Conservation (phyloP, 2,113 vertebrate species). For the Mormyrus iriodes region DNA sequence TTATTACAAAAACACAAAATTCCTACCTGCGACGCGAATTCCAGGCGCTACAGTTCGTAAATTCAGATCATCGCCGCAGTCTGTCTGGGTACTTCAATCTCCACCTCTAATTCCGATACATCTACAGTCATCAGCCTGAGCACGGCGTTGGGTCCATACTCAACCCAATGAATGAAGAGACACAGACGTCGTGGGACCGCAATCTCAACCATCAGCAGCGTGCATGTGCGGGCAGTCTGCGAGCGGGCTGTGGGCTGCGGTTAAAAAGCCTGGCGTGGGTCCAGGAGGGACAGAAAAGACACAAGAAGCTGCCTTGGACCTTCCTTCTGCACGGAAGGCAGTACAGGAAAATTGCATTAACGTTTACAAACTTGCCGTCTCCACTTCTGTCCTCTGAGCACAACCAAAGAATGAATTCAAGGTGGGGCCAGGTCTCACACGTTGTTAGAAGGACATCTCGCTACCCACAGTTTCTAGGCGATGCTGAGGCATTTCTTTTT, state of each 20-base stretch:
- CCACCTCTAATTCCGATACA: slow-evolving; percentile 15
- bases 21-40: neutral
- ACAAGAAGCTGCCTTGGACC: neutral
- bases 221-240: neutral
- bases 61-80: neutral
- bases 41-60: neutral
- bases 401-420: neutral
- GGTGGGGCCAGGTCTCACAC: neutral
- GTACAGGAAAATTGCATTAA: neutral
- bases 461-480: neutral
- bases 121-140: neutral
- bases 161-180: slow-evolving; percentile 10
- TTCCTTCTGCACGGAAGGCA: neutral
- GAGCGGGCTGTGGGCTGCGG: neutral
- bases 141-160: neutral
- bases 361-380: neutral
- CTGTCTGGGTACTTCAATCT: neutral
- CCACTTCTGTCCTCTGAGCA: neutral
- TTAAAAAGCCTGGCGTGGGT: neutral
- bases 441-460: neutral
- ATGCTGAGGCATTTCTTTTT: neutral
- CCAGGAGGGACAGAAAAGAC: neutral
- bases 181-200: neutral
- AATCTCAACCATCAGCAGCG: neutral
- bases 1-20: neutral